A percentile compares a stretch with the other conserved stretches of the same genome.
These are phyloP conservation scores for Dipus sagitta DNA, from an alignment of 2,797 vertebrate genomes.

Conservation along the genomic window DNA sequence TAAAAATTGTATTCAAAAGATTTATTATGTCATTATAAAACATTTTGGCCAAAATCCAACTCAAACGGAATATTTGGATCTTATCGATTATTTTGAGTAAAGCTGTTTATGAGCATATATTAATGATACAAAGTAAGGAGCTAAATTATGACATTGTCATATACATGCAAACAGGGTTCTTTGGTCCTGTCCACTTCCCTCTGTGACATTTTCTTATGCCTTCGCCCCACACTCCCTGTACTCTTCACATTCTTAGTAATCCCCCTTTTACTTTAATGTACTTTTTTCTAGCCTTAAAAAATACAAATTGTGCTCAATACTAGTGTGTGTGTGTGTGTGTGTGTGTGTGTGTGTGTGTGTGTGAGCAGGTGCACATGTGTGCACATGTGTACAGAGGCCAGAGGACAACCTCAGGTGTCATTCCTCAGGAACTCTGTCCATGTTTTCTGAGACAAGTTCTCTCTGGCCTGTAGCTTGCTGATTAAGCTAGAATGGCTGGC, in stretches of 20 bases:
- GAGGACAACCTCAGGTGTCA: too few relatives aligned
- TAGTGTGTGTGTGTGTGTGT: too few relatives aligned
- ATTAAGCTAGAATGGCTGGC: too few relatives aligned
- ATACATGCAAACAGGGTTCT: fast-evolving
- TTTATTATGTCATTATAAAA: not conserved
- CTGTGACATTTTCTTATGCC: not conserved
- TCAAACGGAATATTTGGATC: not conserved
- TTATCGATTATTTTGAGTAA: conserved; percentile 49
- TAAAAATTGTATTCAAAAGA: not conserved
- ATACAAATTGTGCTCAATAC: too few relatives aligned
- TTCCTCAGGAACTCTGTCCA: too few relatives aligned
- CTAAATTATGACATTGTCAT: not conserved
- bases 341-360: too few relatives aligned
- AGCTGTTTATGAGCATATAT: not conserved
- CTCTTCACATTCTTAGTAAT: not conserved
- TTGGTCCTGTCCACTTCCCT: not conserved
- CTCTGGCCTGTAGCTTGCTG: too few relatives aligned
- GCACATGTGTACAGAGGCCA: too few relatives aligned
- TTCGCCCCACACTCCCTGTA: too few relatives aligned
- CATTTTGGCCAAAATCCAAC: not conserved
- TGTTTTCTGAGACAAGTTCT: too few relatives aligned
- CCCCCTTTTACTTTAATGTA: not conserved
- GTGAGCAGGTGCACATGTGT: too few relatives aligned
- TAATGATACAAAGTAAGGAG: not conserved
- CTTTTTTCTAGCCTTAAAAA: not conserved